A percentile compares a stretch with the other conserved stretches of the same genome.
Evolutionary conservation across 2,113 vertebrate genomes (phyloP).

Genomic region (Oxyura jamaicensis): DNA sequence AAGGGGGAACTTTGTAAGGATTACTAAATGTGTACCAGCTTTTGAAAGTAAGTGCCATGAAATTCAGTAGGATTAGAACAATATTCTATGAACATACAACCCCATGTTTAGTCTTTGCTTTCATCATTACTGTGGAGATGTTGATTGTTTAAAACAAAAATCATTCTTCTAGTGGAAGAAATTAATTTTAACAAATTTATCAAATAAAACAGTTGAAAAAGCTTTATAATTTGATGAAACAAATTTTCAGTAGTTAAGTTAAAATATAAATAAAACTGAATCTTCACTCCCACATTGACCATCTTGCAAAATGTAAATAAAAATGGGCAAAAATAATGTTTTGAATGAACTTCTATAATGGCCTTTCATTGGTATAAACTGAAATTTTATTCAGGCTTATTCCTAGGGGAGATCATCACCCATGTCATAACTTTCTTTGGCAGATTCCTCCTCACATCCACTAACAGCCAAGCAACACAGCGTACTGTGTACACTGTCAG

Average conservation of each 20-base stretch:
- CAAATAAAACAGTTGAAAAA: too few species aligned
- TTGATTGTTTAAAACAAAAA: too few species aligned
- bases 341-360: not conserved
- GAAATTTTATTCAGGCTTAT: not conserved
- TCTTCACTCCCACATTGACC: not conserved
- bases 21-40: not conserved
- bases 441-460: not conserved
- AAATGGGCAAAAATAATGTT: accelerated
- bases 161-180: too few species aligned
- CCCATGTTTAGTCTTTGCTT: too few species aligned
- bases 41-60: not conserved
- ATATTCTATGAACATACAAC: not conserved
- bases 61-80: not conserved
- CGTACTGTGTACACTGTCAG: not conserved
- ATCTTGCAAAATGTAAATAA: not conserved
- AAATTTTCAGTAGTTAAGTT: too few species aligned
- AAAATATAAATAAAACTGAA: not conserved
- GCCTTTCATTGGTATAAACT: not conserved
- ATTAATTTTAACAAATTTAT: too few species aligned
- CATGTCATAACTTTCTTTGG: not conserved
- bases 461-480: not conserved
- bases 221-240: too few species aligned
- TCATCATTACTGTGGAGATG: too few species aligned
- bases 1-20: not conserved
- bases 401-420: not conserved